Evolutionary conservation across 2,797 vertebrate species (phyloP).

Genomic region (Kryptopterus vitreolus): DNA sequence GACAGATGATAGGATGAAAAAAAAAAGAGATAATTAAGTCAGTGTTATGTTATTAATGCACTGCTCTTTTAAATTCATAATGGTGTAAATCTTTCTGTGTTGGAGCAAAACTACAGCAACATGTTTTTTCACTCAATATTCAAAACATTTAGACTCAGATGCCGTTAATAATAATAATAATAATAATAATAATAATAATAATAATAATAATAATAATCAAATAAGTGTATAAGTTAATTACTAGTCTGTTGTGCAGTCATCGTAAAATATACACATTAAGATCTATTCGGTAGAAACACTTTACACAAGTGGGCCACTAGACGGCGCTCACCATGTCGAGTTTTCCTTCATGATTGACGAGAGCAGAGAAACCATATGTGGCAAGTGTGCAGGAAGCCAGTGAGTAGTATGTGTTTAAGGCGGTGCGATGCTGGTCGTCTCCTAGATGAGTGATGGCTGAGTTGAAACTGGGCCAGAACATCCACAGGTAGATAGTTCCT

Average conservation of each 20-base stretch:
- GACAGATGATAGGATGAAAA: not conserved
- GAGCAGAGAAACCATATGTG: slow-evolving; percentile 76
- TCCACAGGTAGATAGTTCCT: slow-evolving; percentile 93
- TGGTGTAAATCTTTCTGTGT: not conserved
- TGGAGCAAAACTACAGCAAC: not conserved
- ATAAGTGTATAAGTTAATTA: not conserved
- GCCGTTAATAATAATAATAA: no score
- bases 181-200: no score
- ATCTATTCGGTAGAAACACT: not conserved
- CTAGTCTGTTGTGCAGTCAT: not conserved
- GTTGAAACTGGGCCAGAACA: slow-evolving; percentile 96
- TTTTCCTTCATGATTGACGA: slow-evolving; percentile 75
- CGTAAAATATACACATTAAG: not conserved
- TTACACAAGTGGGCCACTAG: slow-evolving; percentile 9
- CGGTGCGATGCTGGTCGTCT: slow-evolving; percentile 81
- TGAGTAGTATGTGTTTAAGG: slow-evolving; percentile 89
- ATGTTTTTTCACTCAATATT: not conserved
- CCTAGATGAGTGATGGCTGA: slow-evolving; percentile 73
- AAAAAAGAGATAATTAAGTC: not conserved
- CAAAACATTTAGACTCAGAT: not conserved
- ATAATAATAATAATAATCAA: no score
- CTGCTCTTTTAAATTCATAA: not conserved
- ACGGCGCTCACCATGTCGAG: slow-evolving; percentile 80
- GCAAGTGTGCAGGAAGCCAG: slow-evolving; percentile 83
- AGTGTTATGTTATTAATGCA: not conserved